phyloP scores from a whole-genome alignment of 1,140 invertebrate species.

The Pararge aegeria region DNA sequence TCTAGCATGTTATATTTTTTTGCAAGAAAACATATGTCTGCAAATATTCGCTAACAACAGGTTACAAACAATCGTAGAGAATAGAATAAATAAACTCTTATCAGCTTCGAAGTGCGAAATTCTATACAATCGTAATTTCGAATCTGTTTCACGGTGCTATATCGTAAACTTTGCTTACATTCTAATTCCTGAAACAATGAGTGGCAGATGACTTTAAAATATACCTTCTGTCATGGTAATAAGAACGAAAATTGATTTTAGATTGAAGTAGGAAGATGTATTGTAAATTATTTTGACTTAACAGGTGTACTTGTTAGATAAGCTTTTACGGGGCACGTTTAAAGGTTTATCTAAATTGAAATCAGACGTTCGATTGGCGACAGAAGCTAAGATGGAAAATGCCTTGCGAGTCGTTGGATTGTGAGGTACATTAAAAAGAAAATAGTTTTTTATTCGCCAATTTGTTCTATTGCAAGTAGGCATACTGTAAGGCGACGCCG shows the following conservation, averaged over 20 bases:
- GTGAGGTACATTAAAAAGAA: slow-evolving; percentile 18
- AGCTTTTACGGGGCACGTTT: slow-evolving; percentile 71
- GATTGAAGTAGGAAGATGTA: slow-evolving; percentile 15
- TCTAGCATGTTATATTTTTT: too few species aligned
- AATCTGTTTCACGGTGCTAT: slow-evolving; percentile 2
- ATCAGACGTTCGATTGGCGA: slow-evolving; percentile 75
- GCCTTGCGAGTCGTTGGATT: slow-evolving; percentile 1
- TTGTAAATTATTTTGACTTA: slow-evolving; percentile 69
- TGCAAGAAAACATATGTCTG: too few species aligned
- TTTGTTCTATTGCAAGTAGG: too few species aligned
- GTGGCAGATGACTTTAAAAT: background rate
- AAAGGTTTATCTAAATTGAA: slow-evolving; percentile 76
- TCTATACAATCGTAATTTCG: slow-evolving; percentile 3
- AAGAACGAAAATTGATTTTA: slow-evolving; percentile 1
- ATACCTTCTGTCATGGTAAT: background rate
- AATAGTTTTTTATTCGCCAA: too few species aligned
- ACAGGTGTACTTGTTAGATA: slow-evolving; percentile 75
- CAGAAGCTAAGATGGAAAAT: slow-evolving; percentile 40
- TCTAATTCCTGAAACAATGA: background rate
- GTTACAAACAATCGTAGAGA: background rate
- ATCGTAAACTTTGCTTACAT: slow-evolving; percentile 4
- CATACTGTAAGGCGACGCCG: too few species aligned
- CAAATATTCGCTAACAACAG: background rate
- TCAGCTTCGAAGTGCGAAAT: slow-evolving; percentile 2
- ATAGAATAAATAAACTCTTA: slow-evolving; percentile 2